Percentiles rank a stretch among this genome's conserved stretches.
Evolutionary conservation across 2,113 vertebrate genomes (phyloP).

Genomic region (Pelobates fuscus): DNA sequence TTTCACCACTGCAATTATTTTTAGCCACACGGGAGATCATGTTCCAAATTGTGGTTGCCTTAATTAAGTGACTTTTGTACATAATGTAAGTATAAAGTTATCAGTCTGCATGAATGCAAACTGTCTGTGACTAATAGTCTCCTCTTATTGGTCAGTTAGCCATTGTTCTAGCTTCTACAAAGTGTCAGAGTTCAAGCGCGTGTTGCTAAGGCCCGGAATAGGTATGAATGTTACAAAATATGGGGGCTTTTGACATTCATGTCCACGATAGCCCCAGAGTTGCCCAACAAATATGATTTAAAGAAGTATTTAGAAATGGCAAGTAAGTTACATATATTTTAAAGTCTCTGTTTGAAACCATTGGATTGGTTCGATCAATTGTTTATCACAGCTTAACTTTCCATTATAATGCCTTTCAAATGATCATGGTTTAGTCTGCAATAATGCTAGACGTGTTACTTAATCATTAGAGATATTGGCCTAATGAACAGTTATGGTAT

Average conservation of each 20-base stretch:
- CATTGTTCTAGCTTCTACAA: constrained; percentile 63
- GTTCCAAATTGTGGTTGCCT: constrained; percentile 87
- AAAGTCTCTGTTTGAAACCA: too few species aligned
- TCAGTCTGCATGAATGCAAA: constrained; percentile 85
- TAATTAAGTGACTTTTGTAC: constrained; percentile 84
- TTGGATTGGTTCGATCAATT: too few species aligned
- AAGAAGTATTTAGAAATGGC: background rate
- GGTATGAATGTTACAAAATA: constrained; percentile 53
- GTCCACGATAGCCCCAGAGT: too few species aligned
- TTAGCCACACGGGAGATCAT: constrained; percentile 70
- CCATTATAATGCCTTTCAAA: too few species aligned
- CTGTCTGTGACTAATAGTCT: constrained; percentile 81
- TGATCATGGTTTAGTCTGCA: too few species aligned
- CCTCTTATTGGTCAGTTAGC: constrained; percentile 72
- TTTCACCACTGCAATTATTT: constrained; percentile 73
- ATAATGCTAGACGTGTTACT: too few species aligned
- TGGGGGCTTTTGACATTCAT: constrained; percentile 32
- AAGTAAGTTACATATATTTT: too few species aligned
- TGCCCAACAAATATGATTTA: too few species aligned
- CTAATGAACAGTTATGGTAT: too few species aligned
- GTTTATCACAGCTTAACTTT: too few species aligned
- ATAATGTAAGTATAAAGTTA: constrained; percentile 89
- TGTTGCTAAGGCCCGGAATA: constrained; percentile 61
- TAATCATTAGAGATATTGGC: too few species aligned
- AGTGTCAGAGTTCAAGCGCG: constrained; percentile 54